Evolutionary conservation across 1,140 invertebrate species (phyloP), one percentile per base, ranked within the genome.

Genomic region (Parapsyche elsis): DNA sequence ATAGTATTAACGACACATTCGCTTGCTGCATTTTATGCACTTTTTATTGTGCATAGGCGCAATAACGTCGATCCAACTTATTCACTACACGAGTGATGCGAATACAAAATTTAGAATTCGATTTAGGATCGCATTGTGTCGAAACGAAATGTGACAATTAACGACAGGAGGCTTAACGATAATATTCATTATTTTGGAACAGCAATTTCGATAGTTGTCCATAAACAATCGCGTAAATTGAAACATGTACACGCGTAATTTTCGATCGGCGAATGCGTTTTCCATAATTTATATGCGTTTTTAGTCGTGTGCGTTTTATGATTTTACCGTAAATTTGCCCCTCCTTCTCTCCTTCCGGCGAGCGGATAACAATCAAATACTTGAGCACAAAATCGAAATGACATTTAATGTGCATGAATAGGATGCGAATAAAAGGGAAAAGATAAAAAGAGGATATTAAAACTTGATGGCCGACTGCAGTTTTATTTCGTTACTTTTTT

Each of bases 371-470:
- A 79, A 73, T 71, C 70, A 73, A 74, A 73, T 57, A 57, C 78
- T 71, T 24, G 49, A 79, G 46, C 26, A 59, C 70, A 71, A 71
- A 79, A 80, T 80, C 71, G 79, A 80, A 80, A 75, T 76, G 79
- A 74, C 73, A 46, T 73, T 80, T 80, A 80, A 80, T 70, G 79
- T 76, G 30, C 67, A 59, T 44, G 49, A 79, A 79, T 79, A 71
- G 61, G 67, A 79, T 19, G 53, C 21, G 67, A 79, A 79, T 79
- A 79, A 79, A 79, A 73, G 30, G 70, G 73, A 75, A 24, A 49
- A 75, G 59, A 80, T 80, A 80, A 80, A 80, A 76, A 80, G 71
- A 44, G 79, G 71, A 76, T 64, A 80, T 78, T 80, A 80, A 80
- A 80, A 67, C 21, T 80, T 80, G 59, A 80, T 80, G 79, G 71